Evolutionary conservation across 2,113 vertebrate species (phyloP).

Genomic region (Rhagologus leucostigma): DNA sequence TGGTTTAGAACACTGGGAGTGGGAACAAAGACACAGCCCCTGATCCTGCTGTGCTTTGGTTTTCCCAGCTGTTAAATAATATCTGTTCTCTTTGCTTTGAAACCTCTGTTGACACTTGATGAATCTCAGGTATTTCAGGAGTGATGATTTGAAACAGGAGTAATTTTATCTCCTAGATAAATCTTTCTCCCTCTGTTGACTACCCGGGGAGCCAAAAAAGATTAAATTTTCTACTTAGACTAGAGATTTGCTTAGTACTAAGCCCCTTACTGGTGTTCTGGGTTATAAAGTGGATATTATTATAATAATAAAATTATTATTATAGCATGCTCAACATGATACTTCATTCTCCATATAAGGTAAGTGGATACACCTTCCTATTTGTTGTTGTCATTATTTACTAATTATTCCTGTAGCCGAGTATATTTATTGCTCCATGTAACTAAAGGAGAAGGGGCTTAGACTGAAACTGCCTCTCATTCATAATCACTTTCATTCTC

Average conservation of each 20-base stretch:
- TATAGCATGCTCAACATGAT: background rate
- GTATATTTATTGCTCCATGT: background rate
- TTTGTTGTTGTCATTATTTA: background rate
- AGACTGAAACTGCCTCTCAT: background rate
- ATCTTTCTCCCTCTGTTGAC: background rate
- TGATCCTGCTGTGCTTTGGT: background rate
- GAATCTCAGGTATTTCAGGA: background rate
- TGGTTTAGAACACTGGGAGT: background rate
- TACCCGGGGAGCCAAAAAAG: background rate
- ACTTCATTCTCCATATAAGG: background rate
- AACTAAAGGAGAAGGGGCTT: background rate
- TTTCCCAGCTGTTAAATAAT: background rate
- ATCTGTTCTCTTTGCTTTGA: background rate
- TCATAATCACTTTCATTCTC: background rate
- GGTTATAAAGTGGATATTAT: background rate
- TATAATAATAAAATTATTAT: background rate
- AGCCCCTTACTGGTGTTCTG: background rate
- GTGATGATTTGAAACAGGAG: background rate
- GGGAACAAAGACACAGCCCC: background rate
- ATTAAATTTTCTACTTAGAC: background rate
- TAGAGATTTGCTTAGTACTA: background rate
- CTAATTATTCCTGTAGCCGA: background rate
- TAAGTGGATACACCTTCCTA: background rate
- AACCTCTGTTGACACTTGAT: background rate
- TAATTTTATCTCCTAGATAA: background rate